Evolutionary conservation across 2,113 vertebrate species (phyloP).

Genomic region (Oreochromis niloticus): DNA sequence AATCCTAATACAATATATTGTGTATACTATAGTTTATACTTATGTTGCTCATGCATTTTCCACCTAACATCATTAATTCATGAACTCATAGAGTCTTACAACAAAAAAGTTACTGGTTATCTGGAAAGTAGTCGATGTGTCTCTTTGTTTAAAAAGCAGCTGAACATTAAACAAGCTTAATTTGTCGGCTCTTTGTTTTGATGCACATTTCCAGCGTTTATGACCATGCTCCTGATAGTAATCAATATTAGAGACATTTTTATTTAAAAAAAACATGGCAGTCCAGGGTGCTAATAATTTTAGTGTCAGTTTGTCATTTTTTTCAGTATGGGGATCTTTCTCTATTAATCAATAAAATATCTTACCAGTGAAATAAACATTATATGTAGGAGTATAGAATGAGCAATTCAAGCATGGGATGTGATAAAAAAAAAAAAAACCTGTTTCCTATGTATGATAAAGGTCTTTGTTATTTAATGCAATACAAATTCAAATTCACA

Average conservation of each 20-base stretch:
- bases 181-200: rapidly evolving
- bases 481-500: neutral
- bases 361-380: neutral
- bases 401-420: neutral
- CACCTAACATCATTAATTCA: neutral
- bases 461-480: neutral
- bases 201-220: neutral
- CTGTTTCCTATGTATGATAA: neutral
- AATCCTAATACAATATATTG: neutral
- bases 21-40: neutral
- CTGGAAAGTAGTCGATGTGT: neutral
- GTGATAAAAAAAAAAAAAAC: neutral
- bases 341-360: rapidly evolving
- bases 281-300: neutral
- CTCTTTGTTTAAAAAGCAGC: neutral
- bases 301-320: neutral
- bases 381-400: neutral
- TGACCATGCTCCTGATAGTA: neutral
- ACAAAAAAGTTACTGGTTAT: neutral
- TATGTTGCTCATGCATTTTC: neutral
- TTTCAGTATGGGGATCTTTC: neutral
- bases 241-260: neutral
- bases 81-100: neutral
- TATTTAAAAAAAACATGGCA: neutral
- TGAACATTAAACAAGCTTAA: neutral